A percentile compares a stretch with the other conserved stretches of the same genome.
Conservation (phyloP, 2,113 vertebrate species). For the Mesocricetus auratus region DNA sequence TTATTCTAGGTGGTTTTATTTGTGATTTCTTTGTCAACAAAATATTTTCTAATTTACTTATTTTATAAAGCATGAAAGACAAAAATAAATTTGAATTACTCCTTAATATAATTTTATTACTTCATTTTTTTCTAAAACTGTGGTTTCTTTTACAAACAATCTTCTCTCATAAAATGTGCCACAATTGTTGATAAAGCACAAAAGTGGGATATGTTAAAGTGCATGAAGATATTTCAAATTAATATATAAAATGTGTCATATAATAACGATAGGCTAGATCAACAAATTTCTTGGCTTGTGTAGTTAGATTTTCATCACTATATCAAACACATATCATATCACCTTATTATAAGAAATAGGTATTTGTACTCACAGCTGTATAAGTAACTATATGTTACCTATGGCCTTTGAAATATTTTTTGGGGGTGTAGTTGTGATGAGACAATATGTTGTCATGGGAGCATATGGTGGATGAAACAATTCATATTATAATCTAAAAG, state of each 20-base stretch:
- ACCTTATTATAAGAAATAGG: not conserved
- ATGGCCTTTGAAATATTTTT: not conserved
- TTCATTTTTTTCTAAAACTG: not conserved
- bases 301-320: not conserved
- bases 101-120: not conserved
- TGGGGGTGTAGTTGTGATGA: accelerated
- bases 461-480: too few species aligned
- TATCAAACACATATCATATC: not conserved
- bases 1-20: not conserved
- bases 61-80: not conserved
- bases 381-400: too few species aligned
- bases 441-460: not conserved
- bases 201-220: not conserved
- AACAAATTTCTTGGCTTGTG: not conserved
- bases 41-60: conserved; percentile 19
- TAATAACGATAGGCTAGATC: accelerated
- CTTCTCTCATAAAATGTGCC: not conserved
- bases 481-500: not conserved
- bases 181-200: not conserved
- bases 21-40: conserved; percentile 23
- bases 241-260: not conserved
- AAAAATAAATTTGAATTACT: conserved; percentile 38
- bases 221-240: not conserved
- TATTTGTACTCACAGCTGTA: not conserved
- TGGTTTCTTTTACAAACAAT: not conserved